phyloP scores from a whole-genome alignment of 2,888 invertebrate genomes.

The Lathronympha strigana region DNA sequence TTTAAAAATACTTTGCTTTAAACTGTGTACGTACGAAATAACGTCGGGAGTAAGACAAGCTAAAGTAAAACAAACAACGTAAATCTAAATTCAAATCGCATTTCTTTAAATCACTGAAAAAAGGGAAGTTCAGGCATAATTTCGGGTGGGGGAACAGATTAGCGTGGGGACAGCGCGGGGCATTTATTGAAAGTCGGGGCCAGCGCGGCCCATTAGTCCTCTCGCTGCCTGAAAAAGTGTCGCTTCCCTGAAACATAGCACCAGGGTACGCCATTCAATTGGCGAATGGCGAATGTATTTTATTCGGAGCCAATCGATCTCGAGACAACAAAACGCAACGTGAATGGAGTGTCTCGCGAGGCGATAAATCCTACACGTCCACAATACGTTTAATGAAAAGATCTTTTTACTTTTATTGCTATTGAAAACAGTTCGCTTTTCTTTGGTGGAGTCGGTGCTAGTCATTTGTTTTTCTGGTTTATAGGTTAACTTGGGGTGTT shows the following conservation, averaged over 20 bases:
- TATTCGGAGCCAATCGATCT: slow-evolving; percentile 81
- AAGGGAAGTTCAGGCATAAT: slow-evolving; percentile 44
- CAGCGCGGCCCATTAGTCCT: slow-evolving; percentile 78
- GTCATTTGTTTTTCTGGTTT: slow-evolving; percentile 19
- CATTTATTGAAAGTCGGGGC: slow-evolving; percentile 79
- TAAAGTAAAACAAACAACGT: slow-evolving; percentile 44
- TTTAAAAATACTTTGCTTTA: too few species aligned
- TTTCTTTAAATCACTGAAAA: slow-evolving; percentile 43
- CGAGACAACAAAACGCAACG: slow-evolving; percentile 76
- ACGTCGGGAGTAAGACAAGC: slow-evolving; percentile 36
- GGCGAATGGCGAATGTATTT: slow-evolving; percentile 78
- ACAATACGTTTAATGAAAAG: slow-evolving; percentile 80
- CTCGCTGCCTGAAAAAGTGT: slow-evolving; percentile 76
- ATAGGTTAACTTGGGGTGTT: neutral
- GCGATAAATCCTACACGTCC: slow-evolving; percentile 76
- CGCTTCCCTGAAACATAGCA: slow-evolving; percentile 78
- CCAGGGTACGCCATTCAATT: slow-evolving; percentile 75
- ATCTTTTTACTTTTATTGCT: slow-evolving; percentile 72
- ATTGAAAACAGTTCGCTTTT: slow-evolving; percentile 49
- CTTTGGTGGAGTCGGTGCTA: slow-evolving; percentile 14
- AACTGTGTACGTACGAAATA: too few species aligned
- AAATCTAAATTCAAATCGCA: slow-evolving; percentile 44
- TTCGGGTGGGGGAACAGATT: slow-evolving; percentile 60
- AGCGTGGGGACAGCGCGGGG: slow-evolving; percentile 58
- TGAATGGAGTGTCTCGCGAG: slow-evolving; percentile 78